These are phyloP conservation scores for Sebastes kiyomatsui DNA, from an alignment of 2,797 vertebrate genomes.

Conservation along the genomic window DNA sequence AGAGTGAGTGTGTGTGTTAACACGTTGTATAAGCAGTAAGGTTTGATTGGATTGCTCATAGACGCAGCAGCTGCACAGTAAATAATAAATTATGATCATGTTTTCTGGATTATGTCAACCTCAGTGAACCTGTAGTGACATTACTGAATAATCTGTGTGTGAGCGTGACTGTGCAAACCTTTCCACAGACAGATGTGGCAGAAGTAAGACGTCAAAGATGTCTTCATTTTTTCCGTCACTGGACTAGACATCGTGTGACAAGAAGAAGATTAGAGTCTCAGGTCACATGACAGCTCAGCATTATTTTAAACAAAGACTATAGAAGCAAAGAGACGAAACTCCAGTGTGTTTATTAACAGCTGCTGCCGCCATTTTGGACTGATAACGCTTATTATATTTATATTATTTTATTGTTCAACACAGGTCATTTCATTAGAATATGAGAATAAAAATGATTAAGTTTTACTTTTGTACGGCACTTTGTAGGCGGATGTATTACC, in stretches of 20 bases:
- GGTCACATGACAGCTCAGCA: neutral
- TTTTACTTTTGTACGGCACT: too few relatives aligned
- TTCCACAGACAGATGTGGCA: constrained; percentile 33
- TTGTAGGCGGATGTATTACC: too few relatives aligned
- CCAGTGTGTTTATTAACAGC: too few relatives aligned
- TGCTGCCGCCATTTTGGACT: too few relatives aligned
- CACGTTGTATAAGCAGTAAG: constrained; percentile 17
- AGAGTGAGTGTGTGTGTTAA: constrained; percentile 1
- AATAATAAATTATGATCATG: neutral
- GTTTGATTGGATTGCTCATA: constrained; percentile 31
- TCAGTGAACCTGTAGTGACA: neutral
- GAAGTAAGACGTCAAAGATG: constrained; percentile 11
- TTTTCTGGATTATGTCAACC: neutral
- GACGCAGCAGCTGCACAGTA: neutral
- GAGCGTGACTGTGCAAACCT: neutral
- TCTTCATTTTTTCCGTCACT: neutral
- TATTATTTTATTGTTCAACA: too few relatives aligned
- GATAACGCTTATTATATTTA: too few relatives aligned
- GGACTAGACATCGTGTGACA: constrained; percentile 3
- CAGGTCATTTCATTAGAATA: too few relatives aligned
- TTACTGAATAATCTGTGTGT: neutral
- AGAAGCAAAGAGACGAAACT: too few relatives aligned
- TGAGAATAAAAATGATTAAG: too few relatives aligned
- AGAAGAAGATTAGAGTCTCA: constrained; percentile 9
- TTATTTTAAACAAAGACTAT: neutral